Conservation (phyloP, 53 echinoderm and acorn worm genomes). For the Henricia sp. region DNA sequence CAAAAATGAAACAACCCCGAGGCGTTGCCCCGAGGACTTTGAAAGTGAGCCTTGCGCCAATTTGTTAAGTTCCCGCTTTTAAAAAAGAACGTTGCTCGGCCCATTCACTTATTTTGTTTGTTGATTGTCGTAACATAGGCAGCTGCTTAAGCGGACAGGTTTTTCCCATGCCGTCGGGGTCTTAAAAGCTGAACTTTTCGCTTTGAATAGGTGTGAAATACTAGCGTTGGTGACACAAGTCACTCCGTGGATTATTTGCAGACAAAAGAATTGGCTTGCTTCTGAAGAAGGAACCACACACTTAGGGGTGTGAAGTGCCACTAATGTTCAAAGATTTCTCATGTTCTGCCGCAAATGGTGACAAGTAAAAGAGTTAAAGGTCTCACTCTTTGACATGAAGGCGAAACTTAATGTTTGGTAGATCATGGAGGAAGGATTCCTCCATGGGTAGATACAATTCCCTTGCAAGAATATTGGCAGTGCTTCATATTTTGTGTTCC, state of each 20-base stretch:
- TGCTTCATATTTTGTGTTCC: no score
- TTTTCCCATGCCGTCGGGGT: neutral
- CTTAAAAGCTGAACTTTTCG: neutral
- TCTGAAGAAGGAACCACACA: no score
- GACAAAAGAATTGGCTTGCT: neutral
- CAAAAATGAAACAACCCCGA: constrained; percentile 51
- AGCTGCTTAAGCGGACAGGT: constrained; percentile 38
- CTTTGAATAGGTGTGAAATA: neutral
- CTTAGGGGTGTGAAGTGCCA: no score
- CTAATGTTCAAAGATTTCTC: no score
- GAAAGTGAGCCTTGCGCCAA: constrained; percentile 8
- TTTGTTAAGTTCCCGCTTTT: constrained; percentile 26
- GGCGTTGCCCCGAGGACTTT: neutral
- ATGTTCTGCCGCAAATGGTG: no score
- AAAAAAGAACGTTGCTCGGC: neutral
- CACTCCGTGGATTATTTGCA: neutral
- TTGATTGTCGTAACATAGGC: constrained; percentile 34
- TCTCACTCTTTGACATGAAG: no score
- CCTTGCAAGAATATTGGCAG: no score
- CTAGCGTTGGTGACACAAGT: neutral
- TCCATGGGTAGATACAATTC: no score
- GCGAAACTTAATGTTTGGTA: no score
- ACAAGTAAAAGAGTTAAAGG: no score
- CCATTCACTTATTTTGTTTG: constrained; percentile 34
- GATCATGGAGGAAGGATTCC: no score